Evolutionary conservation across 2,888 invertebrate species (phyloP).

Genomic region (Acrobasis consociella): DNA sequence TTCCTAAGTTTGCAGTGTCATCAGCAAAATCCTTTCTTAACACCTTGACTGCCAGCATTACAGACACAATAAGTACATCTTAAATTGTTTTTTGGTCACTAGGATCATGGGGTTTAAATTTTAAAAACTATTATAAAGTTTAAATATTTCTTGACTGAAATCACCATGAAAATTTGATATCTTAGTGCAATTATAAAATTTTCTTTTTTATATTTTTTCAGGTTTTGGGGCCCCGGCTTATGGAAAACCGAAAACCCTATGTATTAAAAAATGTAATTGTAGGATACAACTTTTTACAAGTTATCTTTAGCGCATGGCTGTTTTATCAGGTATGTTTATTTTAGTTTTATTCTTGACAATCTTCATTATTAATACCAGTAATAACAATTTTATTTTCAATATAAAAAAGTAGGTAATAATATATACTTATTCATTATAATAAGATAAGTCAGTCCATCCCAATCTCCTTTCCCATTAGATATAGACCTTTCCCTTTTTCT

Average conservation of each 20-base stretch:
- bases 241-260: conserved; percentile 96
- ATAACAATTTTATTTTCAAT: neutral
- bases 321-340: conserved; percentile 91
- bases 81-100: no score
- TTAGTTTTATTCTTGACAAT: conserved; percentile 15
- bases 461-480: no score
- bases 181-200: neutral
- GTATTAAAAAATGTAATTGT: conserved; percentile 90
- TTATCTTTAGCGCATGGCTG: conserved; percentile 93
- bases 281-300: conserved; percentile 94
- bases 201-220: conserved; percentile 55
- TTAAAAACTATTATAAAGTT: no score
- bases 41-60: no score
- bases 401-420: no score
- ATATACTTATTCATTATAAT: no score
- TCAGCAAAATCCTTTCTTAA: neutral
- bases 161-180: neutral
- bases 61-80: no score
- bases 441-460: no score
- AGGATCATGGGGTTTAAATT: no score
- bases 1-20: no score
- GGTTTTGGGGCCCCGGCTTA: conserved; percentile 93
- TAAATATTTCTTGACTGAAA: neutral
- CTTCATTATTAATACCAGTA: neutral
- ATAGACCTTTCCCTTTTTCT: no score